Conservation (phyloP, 2,113 vertebrate species). For the Hydropotes inermis region DNA sequence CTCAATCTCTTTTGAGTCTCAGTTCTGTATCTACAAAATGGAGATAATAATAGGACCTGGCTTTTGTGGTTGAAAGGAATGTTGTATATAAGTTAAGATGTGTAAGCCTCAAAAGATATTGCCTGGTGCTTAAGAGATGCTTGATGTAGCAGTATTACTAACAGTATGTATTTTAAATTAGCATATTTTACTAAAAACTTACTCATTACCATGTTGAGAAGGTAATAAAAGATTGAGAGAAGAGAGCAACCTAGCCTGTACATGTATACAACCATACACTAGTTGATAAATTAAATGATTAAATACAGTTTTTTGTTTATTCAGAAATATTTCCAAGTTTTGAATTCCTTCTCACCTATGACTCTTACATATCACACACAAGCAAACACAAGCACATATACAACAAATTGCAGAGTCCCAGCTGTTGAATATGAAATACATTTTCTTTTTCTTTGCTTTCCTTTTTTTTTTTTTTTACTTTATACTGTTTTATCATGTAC, state of each 20-base stretch:
- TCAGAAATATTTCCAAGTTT: not conserved
- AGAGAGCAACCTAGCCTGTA: not conserved
- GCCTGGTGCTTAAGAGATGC: not conserved
- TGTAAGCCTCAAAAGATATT: not conserved
- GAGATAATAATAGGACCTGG: not conserved
- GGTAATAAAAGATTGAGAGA: not conserved
- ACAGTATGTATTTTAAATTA: not conserved
- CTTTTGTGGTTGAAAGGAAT: not conserved
- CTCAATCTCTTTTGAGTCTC: not conserved
- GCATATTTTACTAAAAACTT: not conserved
- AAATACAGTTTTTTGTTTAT: not conserved
- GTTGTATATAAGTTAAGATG: not conserved
- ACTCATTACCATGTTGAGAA: not conserved
- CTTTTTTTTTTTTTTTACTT: not conserved
- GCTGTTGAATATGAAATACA: not conserved
- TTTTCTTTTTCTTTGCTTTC: not conserved
- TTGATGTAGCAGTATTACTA: not conserved
- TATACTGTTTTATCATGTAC: not conserved
- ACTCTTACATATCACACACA: not conserved
- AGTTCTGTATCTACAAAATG: not conserved
- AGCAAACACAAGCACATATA: not conserved
- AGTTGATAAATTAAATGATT: not conserved
- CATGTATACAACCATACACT: not conserved
- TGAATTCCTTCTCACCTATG: not conserved
- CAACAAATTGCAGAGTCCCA: not conserved